Evolutionary conservation across 2,113 vertebrate species (phyloP).

Genomic region (Callocephalon fimbriatum): DNA sequence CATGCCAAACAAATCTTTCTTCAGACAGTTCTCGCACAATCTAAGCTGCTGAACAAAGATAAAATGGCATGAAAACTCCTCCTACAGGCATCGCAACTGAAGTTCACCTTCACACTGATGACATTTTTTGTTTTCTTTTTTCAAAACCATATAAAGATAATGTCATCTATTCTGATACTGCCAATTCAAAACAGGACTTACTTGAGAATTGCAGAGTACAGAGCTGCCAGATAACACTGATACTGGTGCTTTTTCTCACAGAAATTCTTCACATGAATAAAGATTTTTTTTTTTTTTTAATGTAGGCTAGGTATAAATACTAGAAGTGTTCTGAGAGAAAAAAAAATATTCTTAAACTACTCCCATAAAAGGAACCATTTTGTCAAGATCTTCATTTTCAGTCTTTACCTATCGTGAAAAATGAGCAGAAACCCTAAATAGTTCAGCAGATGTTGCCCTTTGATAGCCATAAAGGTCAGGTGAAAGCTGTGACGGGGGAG

Average conservation of each 20-base stretch:
- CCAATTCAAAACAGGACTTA: conserved; percentile 51
- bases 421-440: not conserved
- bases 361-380: not conserved
- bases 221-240: conserved; percentile 64
- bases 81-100: conserved; percentile 27
- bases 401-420: not conserved
- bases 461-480: not conserved
- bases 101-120: conserved; percentile 69
- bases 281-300: not conserved
- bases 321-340: not conserved
- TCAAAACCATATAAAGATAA: conserved; percentile 66
- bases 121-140: conserved; percentile 49
- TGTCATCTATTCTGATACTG: conserved; percentile 57
- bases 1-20: conserved; percentile 6
- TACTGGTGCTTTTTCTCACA: conserved; percentile 25
- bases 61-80: conserved; percentile 61
- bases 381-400: not conserved
- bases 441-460: not conserved
- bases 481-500: not conserved
- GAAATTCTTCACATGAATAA: conserved; percentile 65
- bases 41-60: conserved; percentile 63
- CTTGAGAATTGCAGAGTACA: conserved; percentile 51
- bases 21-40: conserved; percentile 28
- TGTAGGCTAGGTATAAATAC: not conserved
- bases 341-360: not conserved